phyloP scores from a whole-genome alignment of 2,888 invertebrate genomes.

The Thumatha senex region DNA sequence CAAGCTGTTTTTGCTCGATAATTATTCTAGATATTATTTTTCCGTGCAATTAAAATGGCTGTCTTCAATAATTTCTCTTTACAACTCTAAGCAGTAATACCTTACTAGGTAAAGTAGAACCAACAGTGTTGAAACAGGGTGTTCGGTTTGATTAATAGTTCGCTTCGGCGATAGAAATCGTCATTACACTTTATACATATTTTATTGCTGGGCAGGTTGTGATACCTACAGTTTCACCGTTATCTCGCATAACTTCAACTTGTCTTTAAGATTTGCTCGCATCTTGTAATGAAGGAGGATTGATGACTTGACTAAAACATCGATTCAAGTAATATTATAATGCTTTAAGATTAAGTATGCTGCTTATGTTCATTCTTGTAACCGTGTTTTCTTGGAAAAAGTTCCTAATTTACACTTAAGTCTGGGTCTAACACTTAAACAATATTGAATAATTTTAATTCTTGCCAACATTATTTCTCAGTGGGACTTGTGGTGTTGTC shows the following conservation, averaged over 20 bases:
- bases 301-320: conserved; percentile 1
- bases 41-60: background rate
- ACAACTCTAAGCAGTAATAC: background rate
- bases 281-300: background rate
- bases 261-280: conserved; percentile 10
- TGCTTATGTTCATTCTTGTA: no score
- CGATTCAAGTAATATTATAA: no score
- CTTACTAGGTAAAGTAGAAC: conserved; percentile 1
- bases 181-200: conserved; percentile 38
- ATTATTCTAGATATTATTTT: background rate
- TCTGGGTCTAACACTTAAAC: no score
- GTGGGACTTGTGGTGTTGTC: no score
- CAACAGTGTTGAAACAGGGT: conserved; percentile 13
- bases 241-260: conserved; percentile 28
- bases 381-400: no score
- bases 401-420: no score
- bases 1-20: no score
- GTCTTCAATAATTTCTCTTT: background rate
- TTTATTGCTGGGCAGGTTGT: conserved; percentile 29
- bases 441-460: no score
- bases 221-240: conserved; percentile 28
- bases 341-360: no score
- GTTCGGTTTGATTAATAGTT: conserved; percentile 31
- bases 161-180: conserved; percentile 38
- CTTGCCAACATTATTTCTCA: no score